Percentiles rank a stretch among this genome's conserved stretches.
phyloP scores from a whole-genome alignment of 2,888 invertebrate genomes.

The Melikaiella ostensackeni region DNA sequence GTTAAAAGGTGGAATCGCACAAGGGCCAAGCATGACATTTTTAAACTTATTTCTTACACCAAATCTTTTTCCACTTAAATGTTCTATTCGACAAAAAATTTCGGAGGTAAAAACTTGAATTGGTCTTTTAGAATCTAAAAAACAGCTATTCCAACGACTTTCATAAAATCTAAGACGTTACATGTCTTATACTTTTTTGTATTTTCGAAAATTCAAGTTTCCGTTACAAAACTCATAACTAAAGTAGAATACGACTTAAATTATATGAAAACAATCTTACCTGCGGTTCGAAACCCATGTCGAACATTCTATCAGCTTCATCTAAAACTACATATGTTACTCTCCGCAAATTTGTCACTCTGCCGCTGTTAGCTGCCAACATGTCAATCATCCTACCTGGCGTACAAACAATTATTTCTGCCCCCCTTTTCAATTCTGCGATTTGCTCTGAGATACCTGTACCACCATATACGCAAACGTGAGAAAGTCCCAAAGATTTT shows the following conservation, averaged over 20 bases:
- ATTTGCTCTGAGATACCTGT: constrained; percentile 98
- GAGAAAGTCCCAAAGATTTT: constrained; percentile 89
- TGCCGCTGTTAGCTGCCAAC: constrained; percentile 98
- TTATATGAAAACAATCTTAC: constrained; percentile 71
- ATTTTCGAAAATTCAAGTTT: neutral
- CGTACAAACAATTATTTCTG: constrained; percentile 99
- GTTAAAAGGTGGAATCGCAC: too few species aligned
- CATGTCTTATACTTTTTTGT: neutral
- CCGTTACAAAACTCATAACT: too few species aligned
- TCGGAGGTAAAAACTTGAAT: too few species aligned
- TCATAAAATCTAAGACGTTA: too few species aligned
- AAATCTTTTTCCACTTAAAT: too few species aligned
- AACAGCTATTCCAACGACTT: too few species aligned
- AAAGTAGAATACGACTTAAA: too few species aligned
- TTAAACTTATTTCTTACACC: too few species aligned
- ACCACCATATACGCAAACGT: constrained; percentile 99
- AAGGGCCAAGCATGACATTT: too few species aligned
- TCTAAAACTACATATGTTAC: constrained; percentile 98
- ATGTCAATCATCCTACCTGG: constrained; percentile 99
- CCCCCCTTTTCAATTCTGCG: constrained; percentile 96
- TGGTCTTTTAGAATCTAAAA: too few species aligned
- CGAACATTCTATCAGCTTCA: constrained; percentile 99
- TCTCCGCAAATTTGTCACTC: constrained; percentile 97
- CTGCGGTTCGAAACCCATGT: constrained; percentile 99
- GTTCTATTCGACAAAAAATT: too few species aligned